Base-by-base conservation (phyloP, 1,140 invertebrate species). In the Spodoptera frugiperda region DNA sequence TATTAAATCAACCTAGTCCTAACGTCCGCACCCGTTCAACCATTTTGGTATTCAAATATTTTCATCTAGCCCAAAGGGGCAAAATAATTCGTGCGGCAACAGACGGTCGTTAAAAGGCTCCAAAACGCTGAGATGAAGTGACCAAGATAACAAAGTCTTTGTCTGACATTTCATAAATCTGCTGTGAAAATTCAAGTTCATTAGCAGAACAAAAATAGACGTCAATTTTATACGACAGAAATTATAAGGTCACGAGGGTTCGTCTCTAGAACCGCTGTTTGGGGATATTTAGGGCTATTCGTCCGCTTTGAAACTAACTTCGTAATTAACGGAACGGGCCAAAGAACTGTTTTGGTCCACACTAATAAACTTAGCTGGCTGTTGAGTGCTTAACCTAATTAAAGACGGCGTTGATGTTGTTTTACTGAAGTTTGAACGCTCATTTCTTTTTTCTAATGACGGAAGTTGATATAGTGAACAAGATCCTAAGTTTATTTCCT, bases 231-330 rank as follows among this genome's bases (percentile, higher is more conserved):
- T 67, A 9, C 44, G 21, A 67, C 61, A 65, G 46, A 49, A 67
- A n/a, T 67, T 67, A 25, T 15, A 12, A 49, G 21, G 59, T 63
- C 33, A 19, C n/a, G n/a, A 9, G 15, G 9, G 15, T 67, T 51
- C 46, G 3, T 44, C 44, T 10, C 2, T 49, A 25, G 49, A 49
- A 10, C 44, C 4, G 19, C 11, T 67, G 39, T 49, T 67, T 48
- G 19, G 5, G 46, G 44, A 61, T 61, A 12, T 61, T n/a, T 10
- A 25, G 14, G 6, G 44, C 19, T 21, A 51, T 30, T 10, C 46
- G 46, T 67, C 49, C 9, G 46, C 63, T 67, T 51, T 67, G 63
- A 15, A 67, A 67, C 46, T 49, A 67, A 51, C 44, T 67, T 67
- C 9, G 63, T 67, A 67, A 67, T 67, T 67, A 67, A 44, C 39